Evolutionary conservation across 2,797 vertebrate genomes (phyloP).

Genomic region (Orestias chungarensis): DNA sequence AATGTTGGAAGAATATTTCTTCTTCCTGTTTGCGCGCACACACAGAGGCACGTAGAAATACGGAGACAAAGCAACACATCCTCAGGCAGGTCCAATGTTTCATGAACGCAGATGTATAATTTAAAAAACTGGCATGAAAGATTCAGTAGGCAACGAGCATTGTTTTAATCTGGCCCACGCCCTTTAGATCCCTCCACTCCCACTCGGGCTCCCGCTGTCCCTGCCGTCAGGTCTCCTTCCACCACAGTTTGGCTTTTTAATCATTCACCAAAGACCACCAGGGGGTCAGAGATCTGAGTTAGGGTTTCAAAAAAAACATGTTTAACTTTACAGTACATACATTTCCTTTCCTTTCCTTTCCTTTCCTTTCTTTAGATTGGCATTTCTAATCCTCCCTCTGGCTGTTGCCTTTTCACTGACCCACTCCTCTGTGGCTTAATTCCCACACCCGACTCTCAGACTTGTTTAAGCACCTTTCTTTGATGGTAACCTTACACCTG

Average conservation of each 20-base stretch:
- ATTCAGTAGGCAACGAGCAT: constrained; percentile 66
- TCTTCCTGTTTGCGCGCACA: constrained; percentile 29
- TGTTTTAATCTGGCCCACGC: constrained; percentile 68
- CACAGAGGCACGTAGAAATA: constrained; percentile 32
- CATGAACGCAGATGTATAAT: constrained; percentile 76
- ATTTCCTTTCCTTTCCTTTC: background rate
- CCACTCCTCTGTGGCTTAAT: constrained; percentile 23
- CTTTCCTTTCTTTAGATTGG: background rate
- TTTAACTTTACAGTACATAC: too few relatives aligned
- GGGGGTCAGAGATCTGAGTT: constrained; percentile 52
- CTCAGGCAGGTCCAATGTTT: constrained; percentile 71
- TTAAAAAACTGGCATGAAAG: constrained; percentile 73
- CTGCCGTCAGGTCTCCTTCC: background rate
- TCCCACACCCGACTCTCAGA: constrained; percentile 39
- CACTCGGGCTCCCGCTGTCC: constrained; percentile 21
- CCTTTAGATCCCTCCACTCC: constrained; percentile 47
- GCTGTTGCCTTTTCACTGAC: constrained; percentile 21
- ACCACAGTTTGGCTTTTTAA: constrained; percentile 52
- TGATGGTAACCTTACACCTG: constrained; percentile 60
- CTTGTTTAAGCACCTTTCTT: constrained; percentile 58
- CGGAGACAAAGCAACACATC: constrained; percentile 64
- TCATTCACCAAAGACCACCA: constrained; percentile 56
- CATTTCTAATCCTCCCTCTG: constrained; percentile 3
- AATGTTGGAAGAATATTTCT: too few relatives aligned
- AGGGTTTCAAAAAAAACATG: constrained; percentile 26